Percentiles rank a stretch among this genome's conserved stretches.
Conservation (phyloP, 2,888 invertebrate genomes). For the Lutraria lutraria region DNA sequence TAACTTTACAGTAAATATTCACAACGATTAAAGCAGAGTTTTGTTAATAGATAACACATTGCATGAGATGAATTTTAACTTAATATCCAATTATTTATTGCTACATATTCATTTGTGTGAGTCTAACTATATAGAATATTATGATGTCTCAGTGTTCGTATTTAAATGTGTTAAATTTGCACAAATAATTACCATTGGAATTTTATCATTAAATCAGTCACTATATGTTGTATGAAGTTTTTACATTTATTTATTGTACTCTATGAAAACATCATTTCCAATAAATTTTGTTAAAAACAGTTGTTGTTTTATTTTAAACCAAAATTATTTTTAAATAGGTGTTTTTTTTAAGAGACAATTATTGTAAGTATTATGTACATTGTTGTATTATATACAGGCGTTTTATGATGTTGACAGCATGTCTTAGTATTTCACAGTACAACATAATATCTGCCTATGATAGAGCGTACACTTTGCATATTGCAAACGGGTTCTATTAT, state of each 20-base stretch:
- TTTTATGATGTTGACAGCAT: background rate
- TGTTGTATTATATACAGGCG: background rate
- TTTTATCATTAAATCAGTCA: background rate
- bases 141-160: background rate
- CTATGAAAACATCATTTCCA: slow-evolving; percentile 19
- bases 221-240: slow-evolving; percentile 3
- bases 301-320: background rate
- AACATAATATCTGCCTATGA: too few species aligned
- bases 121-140: background rate
- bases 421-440: background rate
- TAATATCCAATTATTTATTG: too few species aligned
- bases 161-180: background rate
- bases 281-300: background rate
- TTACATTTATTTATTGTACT: slow-evolving; percentile 22
- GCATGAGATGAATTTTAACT: too few species aligned
- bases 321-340: background rate
- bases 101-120: too few species aligned
- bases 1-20: too few species aligned
- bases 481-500: too few species aligned
- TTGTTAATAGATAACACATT: too few species aligned
- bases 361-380: background rate
- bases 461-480: too few species aligned
- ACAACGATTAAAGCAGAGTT: too few species aligned
- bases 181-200: background rate
- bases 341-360: too few species aligned